phyloP scores from a whole-genome alignment of 2,888 invertebrate genomes.

The Polydrusus cervinus region DNA sequence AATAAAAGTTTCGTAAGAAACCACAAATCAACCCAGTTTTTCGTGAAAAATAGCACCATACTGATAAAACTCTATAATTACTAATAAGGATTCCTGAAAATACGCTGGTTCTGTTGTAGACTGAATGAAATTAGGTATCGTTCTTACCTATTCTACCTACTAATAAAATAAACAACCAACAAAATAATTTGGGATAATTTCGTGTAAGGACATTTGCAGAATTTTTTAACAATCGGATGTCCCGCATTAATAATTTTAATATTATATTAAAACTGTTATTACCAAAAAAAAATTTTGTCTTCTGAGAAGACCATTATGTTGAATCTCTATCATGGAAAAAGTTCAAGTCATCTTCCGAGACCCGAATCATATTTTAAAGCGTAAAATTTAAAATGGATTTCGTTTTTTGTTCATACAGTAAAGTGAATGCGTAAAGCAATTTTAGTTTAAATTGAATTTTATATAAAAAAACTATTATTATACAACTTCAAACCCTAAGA shows the following conservation, averaged over 20 bases:
- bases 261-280: not conserved
- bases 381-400: conserved; percentile 33
- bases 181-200: not conserved
- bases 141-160: no score
- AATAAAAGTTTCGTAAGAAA: no score
- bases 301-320: not conserved
- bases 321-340: not conserved
- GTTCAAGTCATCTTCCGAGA: conserved; percentile 9
- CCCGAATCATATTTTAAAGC: conserved; percentile 17
- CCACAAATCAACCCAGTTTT: no score
- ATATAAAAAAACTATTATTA: conserved; percentile 1
- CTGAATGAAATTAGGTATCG: no score
- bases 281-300: not conserved
- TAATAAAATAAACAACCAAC: no score
- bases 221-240: not conserved
- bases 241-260: not conserved
- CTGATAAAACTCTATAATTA: no score
- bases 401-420: conserved; percentile 23
- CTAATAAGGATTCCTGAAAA: no score
- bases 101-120: no score
- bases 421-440: conserved; percentile 22
- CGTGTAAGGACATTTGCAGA: no score
- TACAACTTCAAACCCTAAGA: not conserved
- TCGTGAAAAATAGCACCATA: no score
- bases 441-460: conserved; percentile 9